Percentiles rank a stretch among this genome's conserved stretches.
phyloP scores from a whole-genome alignment of 2,888 invertebrate genomes.

The Tenthredo amoena region DNA sequence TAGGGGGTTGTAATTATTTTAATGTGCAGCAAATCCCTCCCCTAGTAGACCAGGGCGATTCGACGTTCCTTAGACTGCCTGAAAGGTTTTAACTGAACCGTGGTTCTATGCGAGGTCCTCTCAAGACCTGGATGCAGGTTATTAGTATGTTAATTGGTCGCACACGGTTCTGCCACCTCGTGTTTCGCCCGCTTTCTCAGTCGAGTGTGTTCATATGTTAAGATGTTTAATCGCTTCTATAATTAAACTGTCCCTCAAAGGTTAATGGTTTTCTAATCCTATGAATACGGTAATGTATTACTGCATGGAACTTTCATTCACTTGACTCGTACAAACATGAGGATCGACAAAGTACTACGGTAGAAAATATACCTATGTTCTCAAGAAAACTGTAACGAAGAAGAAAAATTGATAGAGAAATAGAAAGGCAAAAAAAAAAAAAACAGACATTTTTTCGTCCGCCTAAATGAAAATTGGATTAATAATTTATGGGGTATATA shows the following conservation, averaged over 20 bases:
- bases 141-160: slow-evolving; percentile 77
- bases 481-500: not conserved
- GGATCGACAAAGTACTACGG: not conserved
- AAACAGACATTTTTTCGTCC: not conserved
- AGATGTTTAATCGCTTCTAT: slow-evolving; percentile 78
- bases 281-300: slow-evolving; percentile 76
- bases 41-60: slow-evolving; percentile 43
- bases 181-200: slow-evolving; percentile 66
- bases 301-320: not conserved
- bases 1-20: slow-evolving; percentile 57
- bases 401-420: no score
- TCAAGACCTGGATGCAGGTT: slow-evolving; percentile 68
- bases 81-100: slow-evolving; percentile 52
- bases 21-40: slow-evolving; percentile 50
- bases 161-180: slow-evolving; percentile 68
- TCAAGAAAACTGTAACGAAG: not conserved
- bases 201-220: slow-evolving; percentile 74
- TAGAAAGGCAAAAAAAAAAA: no score
- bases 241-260: slow-evolving; percentile 78
- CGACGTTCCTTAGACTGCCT: slow-evolving; percentile 50
- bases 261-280: slow-evolving; percentile 77
- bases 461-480: not conserved
- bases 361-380: not conserved
- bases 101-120: slow-evolving; percentile 42
- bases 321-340: not conserved